Percentiles rank a stretch among this genome's conserved stretches.
Evolutionary conservation across 2,888 invertebrate species (phyloP).

Genomic region (Spisula subtruncata): DNA sequence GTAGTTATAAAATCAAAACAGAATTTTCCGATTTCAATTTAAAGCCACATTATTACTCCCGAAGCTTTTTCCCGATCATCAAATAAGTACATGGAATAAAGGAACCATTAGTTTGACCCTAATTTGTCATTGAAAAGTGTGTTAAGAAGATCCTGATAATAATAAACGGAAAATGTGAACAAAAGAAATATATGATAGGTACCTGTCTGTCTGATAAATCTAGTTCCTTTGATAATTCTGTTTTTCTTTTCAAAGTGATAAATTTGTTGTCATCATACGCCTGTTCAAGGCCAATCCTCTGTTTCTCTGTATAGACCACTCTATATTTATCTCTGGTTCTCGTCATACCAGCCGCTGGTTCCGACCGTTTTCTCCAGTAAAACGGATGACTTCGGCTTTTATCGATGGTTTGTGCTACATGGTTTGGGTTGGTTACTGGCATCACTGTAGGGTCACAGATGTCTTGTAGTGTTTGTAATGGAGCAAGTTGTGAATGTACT

Average conservation of each 20-base stretch:
- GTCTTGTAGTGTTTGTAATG: conserved; percentile 27
- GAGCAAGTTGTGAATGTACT: background rate
- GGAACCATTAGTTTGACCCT: no score
- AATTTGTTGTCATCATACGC: conserved; percentile 50
- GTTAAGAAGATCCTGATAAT: no score
- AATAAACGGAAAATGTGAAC: no score
- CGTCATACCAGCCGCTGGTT: conserved; percentile 45
- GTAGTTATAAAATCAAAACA: background rate
- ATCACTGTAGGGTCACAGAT: background rate
- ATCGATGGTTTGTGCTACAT: background rate
- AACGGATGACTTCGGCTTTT: conserved; percentile 47
- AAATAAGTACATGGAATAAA: no score
- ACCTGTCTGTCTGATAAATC: conserved; percentile 56
- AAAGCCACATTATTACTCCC: no score
- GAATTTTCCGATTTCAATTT: no score
- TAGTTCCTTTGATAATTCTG: conserved; percentile 34
- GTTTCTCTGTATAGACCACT: conserved; percentile 53
- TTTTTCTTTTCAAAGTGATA: conserved; percentile 31
- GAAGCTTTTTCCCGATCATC: no score
- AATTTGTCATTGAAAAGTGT: no score
- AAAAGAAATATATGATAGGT: background rate
- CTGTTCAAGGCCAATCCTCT: conserved; percentile 43
- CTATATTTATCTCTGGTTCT: conserved; percentile 54
- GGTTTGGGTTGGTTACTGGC: background rate
- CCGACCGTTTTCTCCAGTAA: conserved; percentile 26